phyloP scores from a whole-genome alignment of 2,797 vertebrate genomes.

The Periophthalmus magnuspinnatus region DNA sequence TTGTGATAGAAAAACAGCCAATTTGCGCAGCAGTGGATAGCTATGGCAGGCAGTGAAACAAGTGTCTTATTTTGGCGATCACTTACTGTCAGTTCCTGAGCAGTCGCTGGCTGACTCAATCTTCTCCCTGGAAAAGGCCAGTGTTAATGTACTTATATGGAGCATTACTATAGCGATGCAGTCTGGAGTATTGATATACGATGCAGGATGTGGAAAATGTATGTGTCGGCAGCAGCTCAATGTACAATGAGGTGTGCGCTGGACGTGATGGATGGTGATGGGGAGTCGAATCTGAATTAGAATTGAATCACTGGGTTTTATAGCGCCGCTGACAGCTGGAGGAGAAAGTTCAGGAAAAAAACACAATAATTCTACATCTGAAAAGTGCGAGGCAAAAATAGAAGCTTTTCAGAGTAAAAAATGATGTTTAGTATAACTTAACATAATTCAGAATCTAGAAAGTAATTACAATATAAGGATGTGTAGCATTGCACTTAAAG shows the following conservation, averaged over 20 bases:
- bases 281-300: conserved; percentile 1
- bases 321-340: not conserved
- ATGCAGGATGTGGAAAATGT: conserved; percentile 15
- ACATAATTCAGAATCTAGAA: not conserved
- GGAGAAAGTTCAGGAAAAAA: not conserved
- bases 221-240: conserved; percentile 14
- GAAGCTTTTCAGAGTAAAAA: not conserved
- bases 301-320: conserved; percentile 9
- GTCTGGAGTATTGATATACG: conserved; percentile 26
- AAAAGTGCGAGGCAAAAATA: not conserved
- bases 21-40: conserved; percentile 43
- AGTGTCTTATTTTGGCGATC: conserved; percentile 15
- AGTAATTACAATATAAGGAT: not conserved
- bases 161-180: conserved; percentile 36
- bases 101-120: conserved; percentile 89
- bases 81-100: conserved; percentile 85
- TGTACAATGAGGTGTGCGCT: conserved; percentile 14
- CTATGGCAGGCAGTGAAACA: conserved; percentile 35
- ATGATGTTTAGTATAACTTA: not conserved
- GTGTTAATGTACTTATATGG: conserved; percentile 35
- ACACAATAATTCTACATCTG: not conserved
- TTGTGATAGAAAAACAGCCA: conserved; percentile 24
- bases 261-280: not conserved
- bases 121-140: conserved; percentile 85
- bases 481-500: too few relatives aligned